These are phyloP conservation scores for Embidobia sp. DNA, from an alignment of 2,888 invertebrate species.

Conservation along the genomic window DNA sequence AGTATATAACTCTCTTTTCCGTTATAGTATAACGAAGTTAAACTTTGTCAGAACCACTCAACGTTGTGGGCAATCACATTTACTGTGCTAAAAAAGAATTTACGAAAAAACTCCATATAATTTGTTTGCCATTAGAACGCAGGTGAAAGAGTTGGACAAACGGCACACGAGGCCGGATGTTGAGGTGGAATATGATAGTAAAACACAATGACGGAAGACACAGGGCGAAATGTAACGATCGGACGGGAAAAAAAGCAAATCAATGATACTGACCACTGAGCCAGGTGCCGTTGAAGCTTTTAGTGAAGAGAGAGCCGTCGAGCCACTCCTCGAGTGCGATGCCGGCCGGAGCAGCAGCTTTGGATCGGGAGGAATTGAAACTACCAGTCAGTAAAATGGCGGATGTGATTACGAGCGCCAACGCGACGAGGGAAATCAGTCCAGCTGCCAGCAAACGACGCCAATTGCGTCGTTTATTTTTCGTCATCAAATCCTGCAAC, in stretches of 20 bases:
- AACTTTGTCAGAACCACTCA: no score
- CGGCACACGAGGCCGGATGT: conserved; percentile 1
- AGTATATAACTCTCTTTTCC: no score
- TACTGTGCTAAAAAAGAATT: no score
- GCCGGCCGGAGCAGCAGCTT: conserved; percentile 74
- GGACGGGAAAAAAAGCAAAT: conserved; percentile 30
- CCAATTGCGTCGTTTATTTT: conserved; percentile 77
- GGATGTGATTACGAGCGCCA: conserved; percentile 85
- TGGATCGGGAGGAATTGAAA: conserved; percentile 69
- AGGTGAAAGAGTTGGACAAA: not conserved
- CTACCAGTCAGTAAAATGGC: conserved; percentile 83
- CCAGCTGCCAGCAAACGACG: conserved; percentile 79
- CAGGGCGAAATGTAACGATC: conserved; percentile 4
- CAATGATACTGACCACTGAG: conserved; percentile 85
- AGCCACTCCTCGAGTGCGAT: conserved; percentile 88
- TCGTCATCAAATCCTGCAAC: conserved; percentile 78
- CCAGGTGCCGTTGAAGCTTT: conserved; percentile 91
- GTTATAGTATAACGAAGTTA: no score
- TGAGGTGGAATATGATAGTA: conserved; percentile 6
- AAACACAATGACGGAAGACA: not conserved
- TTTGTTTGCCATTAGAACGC: not conserved
- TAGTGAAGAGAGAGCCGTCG: conserved; percentile 85
- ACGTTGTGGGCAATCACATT: no score
- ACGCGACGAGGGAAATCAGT: conserved; percentile 83
- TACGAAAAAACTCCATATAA: no score